phyloP scores from a whole-genome alignment of 2,888 invertebrate genomes.

The Rhodophaea formosa region DNA sequence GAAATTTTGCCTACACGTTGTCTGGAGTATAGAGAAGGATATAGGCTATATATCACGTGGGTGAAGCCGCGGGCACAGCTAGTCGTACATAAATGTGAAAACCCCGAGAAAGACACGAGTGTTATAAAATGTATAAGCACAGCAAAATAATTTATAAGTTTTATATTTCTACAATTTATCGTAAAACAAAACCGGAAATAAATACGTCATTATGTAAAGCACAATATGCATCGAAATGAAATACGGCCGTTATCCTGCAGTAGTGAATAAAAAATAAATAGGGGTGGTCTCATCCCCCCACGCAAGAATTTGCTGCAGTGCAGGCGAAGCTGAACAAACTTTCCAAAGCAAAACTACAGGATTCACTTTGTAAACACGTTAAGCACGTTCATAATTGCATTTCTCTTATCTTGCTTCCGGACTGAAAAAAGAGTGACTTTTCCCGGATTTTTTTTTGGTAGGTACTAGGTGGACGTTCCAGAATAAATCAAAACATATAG shows the following conservation, averaged over 20 bases:
- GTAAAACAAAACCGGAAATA: background rate
- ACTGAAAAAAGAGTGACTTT: background rate
- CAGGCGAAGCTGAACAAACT: constrained; percentile 34
- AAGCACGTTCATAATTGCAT: constrained; percentile 12
- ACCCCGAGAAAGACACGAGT: too few species aligned
- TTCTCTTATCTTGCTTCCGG: background rate
- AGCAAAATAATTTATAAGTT: background rate
- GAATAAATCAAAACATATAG: background rate
- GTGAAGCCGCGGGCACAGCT: too few species aligned
- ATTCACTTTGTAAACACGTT: constrained; percentile 20
- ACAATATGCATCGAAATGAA: background rate
- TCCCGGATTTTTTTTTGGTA: background rate
- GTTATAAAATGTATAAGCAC: too few species aligned
- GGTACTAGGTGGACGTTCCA: too few species aligned
- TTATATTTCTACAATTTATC: background rate
- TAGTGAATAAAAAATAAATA: constrained; percentile 23
- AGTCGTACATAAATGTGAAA: too few species aligned
- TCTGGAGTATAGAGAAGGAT: too few species aligned
- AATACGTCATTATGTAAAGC: background rate
- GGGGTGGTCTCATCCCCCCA: constrained; percentile 26
- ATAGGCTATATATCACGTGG: too few species aligned
- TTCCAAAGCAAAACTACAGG: constrained; percentile 18
- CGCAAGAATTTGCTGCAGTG: constrained; percentile 43
- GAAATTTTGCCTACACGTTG: too few species aligned
- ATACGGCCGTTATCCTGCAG: constrained; percentile 16